Evolutionary conservation across 2,888 invertebrate genomes (phyloP).

Genomic region (Hemaris fuciformis): DNA sequence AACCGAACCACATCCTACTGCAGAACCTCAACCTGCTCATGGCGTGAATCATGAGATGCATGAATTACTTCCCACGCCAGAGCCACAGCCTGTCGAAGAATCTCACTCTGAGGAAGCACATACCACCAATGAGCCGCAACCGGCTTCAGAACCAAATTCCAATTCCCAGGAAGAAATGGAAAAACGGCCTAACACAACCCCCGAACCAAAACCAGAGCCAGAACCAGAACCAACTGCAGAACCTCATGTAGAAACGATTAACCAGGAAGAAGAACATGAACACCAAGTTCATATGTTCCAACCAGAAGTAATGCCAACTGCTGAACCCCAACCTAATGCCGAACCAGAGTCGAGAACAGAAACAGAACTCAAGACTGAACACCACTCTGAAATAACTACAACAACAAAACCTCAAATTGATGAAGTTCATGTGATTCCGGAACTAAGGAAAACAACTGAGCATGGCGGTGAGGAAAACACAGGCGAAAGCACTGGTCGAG

Average conservation of each 20-base stretch:
- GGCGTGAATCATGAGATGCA: slow-evolving; percentile 32
- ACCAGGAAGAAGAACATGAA: slow-evolving; percentile 12
- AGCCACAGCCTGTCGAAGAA: slow-evolving; percentile 27
- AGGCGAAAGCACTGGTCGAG: background rate
- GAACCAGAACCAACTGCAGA: slow-evolving; percentile 18
- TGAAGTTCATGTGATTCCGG: background rate
- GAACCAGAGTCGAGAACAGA: slow-evolving; percentile 28
- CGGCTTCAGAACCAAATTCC: slow-evolving; percentile 10
- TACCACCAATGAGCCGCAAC: slow-evolving; percentile 39
- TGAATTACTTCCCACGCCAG: slow-evolving; percentile 32
- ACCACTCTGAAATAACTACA: slow-evolving; percentile 13
- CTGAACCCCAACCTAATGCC: slow-evolving; percentile 50
- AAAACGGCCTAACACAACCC: slow-evolving; percentile 10
- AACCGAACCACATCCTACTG: slow-evolving; percentile 32
- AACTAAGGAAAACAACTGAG: slow-evolving; percentile 2
- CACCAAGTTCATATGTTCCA: background rate
- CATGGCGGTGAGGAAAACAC: slow-evolving; percentile 22
- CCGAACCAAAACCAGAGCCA: slow-evolving; percentile 19
- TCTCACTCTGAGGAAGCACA: slow-evolving; percentile 41
- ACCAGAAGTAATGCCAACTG: slow-evolving; percentile 17
- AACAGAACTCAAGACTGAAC: background rate
- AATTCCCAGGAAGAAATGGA: slow-evolving; percentile 9
- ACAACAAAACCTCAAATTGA: slow-evolving; percentile 24
- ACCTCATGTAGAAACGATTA: too few species aligned
- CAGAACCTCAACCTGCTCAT: slow-evolving; percentile 34